A percentile compares a stretch with the other conserved stretches of the same genome.
phyloP scores from a whole-genome alignment of 2,797 vertebrate genomes.

The Galaxias olidus region DNA sequence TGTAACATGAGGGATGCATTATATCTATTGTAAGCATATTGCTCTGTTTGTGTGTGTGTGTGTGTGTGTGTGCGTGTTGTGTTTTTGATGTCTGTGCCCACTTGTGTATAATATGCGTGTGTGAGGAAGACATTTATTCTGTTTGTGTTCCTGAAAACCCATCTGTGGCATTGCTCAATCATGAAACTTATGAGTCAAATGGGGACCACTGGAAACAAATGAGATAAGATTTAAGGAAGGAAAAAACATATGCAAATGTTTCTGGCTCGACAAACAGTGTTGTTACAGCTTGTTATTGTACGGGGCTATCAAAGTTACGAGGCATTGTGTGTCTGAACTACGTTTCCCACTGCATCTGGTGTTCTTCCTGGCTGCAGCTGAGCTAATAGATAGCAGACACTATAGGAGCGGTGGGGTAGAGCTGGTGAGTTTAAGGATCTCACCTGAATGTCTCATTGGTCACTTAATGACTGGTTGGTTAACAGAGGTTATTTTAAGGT shows the following conservation, averaged over 20 bases:
- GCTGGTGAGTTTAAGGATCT: too few relatives aligned
- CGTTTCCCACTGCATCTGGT: slow-evolving; percentile 13
- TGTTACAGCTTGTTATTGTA: slow-evolving; percentile 16
- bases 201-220: slow-evolving; percentile 41
- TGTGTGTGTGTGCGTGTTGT: background rate
- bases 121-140: slow-evolving; percentile 66
- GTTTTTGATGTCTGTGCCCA: too few relatives aligned
- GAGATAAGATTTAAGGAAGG: slow-evolving; percentile 56
- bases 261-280: slow-evolving; percentile 28
- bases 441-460: too few relatives aligned
- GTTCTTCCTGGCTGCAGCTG: slow-evolving; percentile 22
- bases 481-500: too few relatives aligned
- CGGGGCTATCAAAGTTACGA: slow-evolving; percentile 27
- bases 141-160: slow-evolving; percentile 81
- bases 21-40: slow-evolving; percentile 5
- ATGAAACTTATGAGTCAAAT: slow-evolving; percentile 63
- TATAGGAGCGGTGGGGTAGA: too few relatives aligned
- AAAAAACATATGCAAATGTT: slow-evolving; percentile 45
- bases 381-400: background rate
- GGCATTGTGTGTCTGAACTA: slow-evolving; percentile 16
- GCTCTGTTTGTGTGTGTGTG: background rate
- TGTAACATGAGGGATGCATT: slow-evolving; percentile 13
- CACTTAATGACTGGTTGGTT: too few relatives aligned
- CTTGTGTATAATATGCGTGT: slow-evolving; percentile 20
- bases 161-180: slow-evolving; percentile 77